Conservation (phyloP, 2,888 invertebrate genomes). For the Epirrhoe tristata region DNA sequence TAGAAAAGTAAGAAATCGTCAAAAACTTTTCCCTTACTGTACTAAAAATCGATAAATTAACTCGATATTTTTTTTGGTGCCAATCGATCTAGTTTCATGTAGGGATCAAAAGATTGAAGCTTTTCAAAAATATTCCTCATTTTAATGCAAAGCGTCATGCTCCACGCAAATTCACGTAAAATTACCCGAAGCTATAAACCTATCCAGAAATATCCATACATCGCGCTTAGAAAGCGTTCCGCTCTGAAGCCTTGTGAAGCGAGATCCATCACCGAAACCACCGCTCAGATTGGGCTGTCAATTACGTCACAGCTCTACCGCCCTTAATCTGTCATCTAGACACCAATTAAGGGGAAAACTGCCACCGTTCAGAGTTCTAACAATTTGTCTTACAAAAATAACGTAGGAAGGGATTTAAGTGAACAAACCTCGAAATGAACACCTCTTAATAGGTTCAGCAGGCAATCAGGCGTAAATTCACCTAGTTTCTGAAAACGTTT, state of each 20-base stretch:
- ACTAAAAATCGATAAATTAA: too few species aligned
- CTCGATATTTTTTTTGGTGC: too few species aligned
- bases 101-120: too few species aligned
- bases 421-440: slow-evolving; percentile 35
- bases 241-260: slow-evolving; percentile 27
- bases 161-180: slow-evolving; percentile 6
- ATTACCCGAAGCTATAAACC: slow-evolving; percentile 4
- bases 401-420: slow-evolving; percentile 46
- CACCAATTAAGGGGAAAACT: slow-evolving; percentile 79
- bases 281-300: slow-evolving; percentile 79
- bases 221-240: slow-evolving; percentile 26
- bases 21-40: too few species aligned
- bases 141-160: not conserved
- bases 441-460: slow-evolving; percentile 12
- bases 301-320: slow-evolving; percentile 77
- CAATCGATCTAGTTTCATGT: too few species aligned
- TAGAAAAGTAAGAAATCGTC: too few species aligned
- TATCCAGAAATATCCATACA: slow-evolving; percentile 15
- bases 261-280: slow-evolving; percentile 70
- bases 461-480: not conserved
- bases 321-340: slow-evolving; percentile 82
- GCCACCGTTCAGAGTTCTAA: slow-evolving; percentile 64
- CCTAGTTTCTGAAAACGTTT: not conserved
- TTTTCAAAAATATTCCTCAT: not conserved
- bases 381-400: slow-evolving; percentile 70